A percentile compares a stretch with the other conserved stretches of the same genome.
phyloP scores from a whole-genome alignment of 2,113 vertebrate species.

The Alouatta palliata region DNA sequence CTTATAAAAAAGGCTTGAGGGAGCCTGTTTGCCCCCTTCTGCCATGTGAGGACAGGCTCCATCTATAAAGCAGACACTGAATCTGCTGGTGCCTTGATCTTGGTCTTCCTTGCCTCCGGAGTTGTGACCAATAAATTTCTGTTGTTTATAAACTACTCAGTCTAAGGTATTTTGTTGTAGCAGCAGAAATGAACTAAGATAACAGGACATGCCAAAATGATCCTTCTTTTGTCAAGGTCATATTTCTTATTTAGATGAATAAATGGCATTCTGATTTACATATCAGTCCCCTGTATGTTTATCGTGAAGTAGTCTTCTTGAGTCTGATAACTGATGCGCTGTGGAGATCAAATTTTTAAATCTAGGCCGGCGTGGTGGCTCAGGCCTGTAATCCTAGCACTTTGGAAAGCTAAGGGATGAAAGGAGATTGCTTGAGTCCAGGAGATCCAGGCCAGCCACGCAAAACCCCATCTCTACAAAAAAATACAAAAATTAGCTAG shows the following conservation, averaged over 20 bases:
- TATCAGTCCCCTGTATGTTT: background rate
- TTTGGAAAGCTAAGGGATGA: too few relatives aligned
- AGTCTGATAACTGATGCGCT: background rate
- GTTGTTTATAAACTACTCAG: background rate
- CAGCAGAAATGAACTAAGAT: background rate
- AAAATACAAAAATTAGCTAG: too few relatives aligned
- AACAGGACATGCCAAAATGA: background rate
- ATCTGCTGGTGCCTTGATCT: background rate
- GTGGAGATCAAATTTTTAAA: background rate
- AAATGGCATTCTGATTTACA: background rate
- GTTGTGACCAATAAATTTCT: background rate
- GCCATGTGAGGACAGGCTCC: background rate
- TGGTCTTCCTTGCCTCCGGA: background rate
- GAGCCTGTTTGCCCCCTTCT: background rate
- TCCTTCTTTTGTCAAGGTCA: background rate
- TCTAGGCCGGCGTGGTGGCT: too few relatives aligned
- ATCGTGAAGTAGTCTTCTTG: background rate
- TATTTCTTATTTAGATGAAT: conserved; percentile 32
- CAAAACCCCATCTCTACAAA: too few relatives aligned
- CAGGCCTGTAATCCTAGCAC: too few relatives aligned
- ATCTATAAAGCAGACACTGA: background rate
- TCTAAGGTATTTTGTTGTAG: background rate
- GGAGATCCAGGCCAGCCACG: too few relatives aligned
- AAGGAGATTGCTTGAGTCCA: too few relatives aligned
- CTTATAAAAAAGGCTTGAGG: background rate